Percentiles rank a stretch among this genome's conserved stretches.
Conservation (phyloP, 2,797 vertebrate species). For the Poeciliopsis infans region DNA sequence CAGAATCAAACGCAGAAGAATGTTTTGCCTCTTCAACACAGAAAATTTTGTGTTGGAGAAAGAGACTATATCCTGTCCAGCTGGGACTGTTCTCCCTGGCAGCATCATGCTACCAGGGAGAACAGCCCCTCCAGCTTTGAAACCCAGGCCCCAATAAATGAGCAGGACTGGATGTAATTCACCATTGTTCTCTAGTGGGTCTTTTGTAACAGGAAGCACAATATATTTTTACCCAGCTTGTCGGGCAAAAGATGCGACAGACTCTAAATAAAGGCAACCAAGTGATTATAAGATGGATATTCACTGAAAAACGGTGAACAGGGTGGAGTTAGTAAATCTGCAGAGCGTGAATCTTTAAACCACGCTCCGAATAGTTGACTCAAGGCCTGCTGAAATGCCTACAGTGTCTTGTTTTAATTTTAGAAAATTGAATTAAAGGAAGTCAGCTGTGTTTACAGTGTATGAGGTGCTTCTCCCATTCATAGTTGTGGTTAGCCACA, state of each 20-base stretch:
- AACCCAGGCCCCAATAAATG: slow-evolving; percentile 64
- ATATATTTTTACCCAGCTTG: slow-evolving; percentile 32
- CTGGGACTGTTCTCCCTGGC: slow-evolving; percentile 67
- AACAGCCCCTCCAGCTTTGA: slow-evolving; percentile 49
- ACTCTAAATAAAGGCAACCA: neutral
- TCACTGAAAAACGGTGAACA: slow-evolving; percentile 2
- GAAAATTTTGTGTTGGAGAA: slow-evolving; percentile 60
- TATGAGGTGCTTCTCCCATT: slow-evolving; percentile 50
- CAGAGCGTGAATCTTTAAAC: slow-evolving; percentile 5
- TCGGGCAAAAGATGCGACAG: neutral
- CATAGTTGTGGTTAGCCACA: slow-evolving; percentile 72
- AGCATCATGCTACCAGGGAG: neutral
- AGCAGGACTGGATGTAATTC: slow-evolving; percentile 57
- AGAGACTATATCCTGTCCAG: slow-evolving; percentile 66
- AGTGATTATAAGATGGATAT: slow-evolving; percentile 4
- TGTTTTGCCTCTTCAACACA: slow-evolving; percentile 40
- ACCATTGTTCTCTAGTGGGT: slow-evolving; percentile 49
- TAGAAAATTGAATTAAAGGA: slow-evolving; percentile 59
- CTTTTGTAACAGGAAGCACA: slow-evolving; percentile 27
- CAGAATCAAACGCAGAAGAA: slow-evolving; percentile 45
- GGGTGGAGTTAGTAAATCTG: slow-evolving; percentile 9
- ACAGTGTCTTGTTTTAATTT: slow-evolving; percentile 57
- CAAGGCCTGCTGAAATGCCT: slow-evolving; percentile 26
- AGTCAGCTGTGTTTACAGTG: slow-evolving; percentile 59
- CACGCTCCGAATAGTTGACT: slow-evolving; percentile 36